Conservation (phyloP, 2,888 invertebrate genomes). For the Parelbella ahira region DNA sequence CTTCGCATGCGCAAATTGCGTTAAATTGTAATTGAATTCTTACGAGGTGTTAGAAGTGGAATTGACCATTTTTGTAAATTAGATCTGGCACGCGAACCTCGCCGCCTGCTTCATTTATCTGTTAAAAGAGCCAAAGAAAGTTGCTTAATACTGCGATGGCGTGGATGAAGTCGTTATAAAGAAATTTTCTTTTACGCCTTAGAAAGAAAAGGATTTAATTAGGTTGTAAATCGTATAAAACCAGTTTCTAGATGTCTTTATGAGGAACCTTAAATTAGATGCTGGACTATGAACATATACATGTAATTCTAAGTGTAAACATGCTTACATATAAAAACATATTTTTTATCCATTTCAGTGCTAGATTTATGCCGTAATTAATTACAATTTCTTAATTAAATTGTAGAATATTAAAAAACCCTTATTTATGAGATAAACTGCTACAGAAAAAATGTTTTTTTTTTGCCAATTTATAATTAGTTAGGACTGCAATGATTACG, state of each 20-base stretch:
- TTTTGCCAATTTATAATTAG: too few relatives aligned
- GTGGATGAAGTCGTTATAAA: slow-evolving; percentile 24
- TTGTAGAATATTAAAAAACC: too few relatives aligned
- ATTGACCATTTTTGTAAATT: slow-evolving; percentile 67
- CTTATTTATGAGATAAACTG: too few relatives aligned
- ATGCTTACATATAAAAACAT: too few relatives aligned
- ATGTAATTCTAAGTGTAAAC: too few relatives aligned
- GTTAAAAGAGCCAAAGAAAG: slow-evolving; percentile 40
- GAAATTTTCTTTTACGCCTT: slow-evolving; percentile 14
- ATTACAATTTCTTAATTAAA: not conserved
- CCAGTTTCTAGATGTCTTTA: slow-evolving; percentile 1
- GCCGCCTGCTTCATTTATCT: slow-evolving; percentile 36
- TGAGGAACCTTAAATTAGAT: too few relatives aligned
- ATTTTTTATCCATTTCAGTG: too few relatives aligned
- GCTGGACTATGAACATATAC: too few relatives aligned
- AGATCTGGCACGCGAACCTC: slow-evolving; percentile 66
- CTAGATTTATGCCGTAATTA: not conserved
- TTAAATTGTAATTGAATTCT: slow-evolving; percentile 74
- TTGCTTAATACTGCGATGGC: slow-evolving; percentile 28
- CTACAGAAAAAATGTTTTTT: too few relatives aligned
- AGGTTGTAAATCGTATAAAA: slow-evolving; percentile 6
- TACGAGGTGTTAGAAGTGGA: slow-evolving; percentile 66
- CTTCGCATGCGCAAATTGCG: slow-evolving; percentile 54
- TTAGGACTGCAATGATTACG: too few relatives aligned
- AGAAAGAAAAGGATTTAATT: slow-evolving; percentile 14